These are phyloP conservation scores for Sebastiscus tertius DNA, from an alignment of 2,797 vertebrate species.

Conservation along the genomic window DNA sequence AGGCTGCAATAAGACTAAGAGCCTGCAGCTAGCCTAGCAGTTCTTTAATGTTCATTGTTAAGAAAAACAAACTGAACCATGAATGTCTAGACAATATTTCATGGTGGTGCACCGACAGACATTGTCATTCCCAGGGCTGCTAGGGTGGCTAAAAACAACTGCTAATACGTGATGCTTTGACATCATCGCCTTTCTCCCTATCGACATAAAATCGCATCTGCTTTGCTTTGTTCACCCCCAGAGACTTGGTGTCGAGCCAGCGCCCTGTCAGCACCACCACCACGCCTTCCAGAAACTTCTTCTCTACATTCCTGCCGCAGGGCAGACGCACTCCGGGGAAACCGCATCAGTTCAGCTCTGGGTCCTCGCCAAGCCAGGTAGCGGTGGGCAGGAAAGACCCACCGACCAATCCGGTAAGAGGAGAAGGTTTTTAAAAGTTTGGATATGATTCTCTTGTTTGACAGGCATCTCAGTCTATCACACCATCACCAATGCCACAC, in stretches of 20 bases:
- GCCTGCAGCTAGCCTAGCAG: neutral
- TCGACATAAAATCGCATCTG: neutral
- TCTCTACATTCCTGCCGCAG: constrained; percentile 93
- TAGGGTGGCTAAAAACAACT: neutral
- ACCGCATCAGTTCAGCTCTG: constrained; percentile 64
- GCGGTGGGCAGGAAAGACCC: constrained; percentile 86
- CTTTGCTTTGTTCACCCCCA: constrained; percentile 45
- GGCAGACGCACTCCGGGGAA: constrained; percentile 85
- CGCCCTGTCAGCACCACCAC: constrained; percentile 80
- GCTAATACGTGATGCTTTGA: neutral
- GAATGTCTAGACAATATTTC: neutral
- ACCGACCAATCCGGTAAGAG: constrained; percentile 83
- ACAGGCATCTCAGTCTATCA: neutral
- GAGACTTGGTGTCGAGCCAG: constrained; percentile 92
- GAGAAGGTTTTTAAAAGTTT: neutral
- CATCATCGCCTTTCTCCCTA: neutral
- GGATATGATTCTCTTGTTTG: neutral
- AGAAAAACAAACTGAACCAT: neutral
- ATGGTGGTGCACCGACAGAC: neutral
- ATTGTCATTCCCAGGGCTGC: neutral
- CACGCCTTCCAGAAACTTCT: constrained; percentile 90
- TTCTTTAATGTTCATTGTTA: too few relatives aligned
- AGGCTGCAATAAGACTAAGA: neutral
- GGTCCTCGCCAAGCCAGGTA: constrained; percentile 83
- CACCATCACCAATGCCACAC: neutral